Percentiles rank a stretch among this genome's conserved stretches.
phyloP scores from a whole-genome alignment of 1,140 invertebrate species.

The Pectinophora gossypiella region DNA sequence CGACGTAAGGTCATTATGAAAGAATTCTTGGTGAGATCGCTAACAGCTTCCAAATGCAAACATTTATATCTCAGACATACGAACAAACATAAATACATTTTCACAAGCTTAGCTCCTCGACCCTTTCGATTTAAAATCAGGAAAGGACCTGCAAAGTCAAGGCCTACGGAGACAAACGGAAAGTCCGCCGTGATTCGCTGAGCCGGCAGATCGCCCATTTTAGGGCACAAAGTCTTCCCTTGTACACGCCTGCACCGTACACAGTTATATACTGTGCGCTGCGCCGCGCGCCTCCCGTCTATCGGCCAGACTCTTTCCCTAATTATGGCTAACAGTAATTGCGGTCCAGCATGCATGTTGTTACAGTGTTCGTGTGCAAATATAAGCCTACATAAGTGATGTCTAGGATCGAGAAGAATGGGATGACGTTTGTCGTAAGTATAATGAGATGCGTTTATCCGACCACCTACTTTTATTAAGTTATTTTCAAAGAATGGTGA shows the following conservation, averaged over 20 bases:
- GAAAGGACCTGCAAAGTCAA: neutral
- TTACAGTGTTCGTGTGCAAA: neutral
- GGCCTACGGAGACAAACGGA: neutral
- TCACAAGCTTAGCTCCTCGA: neutral
- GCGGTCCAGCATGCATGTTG: neutral
- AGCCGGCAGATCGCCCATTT: slow-evolving; percentile 2
- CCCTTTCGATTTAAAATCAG: neutral
- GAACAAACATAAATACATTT: slow-evolving; percentile 26
- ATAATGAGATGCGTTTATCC: neutral
- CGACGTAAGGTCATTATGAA: slow-evolving; percentile 18
- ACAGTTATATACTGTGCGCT: neutral
- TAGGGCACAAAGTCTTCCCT: neutral
- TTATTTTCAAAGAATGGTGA: neutral
- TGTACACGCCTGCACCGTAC: neutral
- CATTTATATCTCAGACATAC: slow-evolving; percentile 30
- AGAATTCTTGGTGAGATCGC: slow-evolving; percentile 25
- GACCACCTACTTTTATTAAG: neutral
- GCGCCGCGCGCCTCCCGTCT: neutral
- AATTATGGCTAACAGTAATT: neutral
- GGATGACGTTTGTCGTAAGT: neutral
- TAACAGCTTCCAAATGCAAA: slow-evolving; percentile 25
- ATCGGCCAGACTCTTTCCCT: neutral
- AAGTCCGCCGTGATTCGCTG: neutral
- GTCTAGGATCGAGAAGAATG: neutral
- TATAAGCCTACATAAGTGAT: neutral